Conservation (phyloP, 2,888 invertebrate genomes). For the Erebia palarica region DNA sequence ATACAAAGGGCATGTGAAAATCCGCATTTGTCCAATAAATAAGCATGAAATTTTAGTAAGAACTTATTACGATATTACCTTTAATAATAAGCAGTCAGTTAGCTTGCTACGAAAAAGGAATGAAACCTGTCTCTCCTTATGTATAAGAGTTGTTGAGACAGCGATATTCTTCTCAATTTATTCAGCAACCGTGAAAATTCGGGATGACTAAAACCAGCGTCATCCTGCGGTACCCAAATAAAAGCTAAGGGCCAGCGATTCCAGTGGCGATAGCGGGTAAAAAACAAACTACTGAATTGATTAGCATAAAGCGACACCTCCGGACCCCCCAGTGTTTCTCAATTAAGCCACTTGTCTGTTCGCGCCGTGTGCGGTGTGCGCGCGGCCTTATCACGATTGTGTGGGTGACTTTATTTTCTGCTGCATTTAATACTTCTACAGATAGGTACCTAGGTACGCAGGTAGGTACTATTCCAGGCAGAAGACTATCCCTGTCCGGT, state of each 20-base stretch:
- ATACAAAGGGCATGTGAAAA: neutral
- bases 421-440: constrained; percentile 51
- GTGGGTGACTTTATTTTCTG: constrained; percentile 68
- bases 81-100: neutral
- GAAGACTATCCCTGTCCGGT: too few species aligned
- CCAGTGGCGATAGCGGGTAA: constrained; percentile 70
- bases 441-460: neutral
- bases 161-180: neutral
- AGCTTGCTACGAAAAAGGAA: neutral
- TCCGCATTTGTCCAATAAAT: too few species aligned
- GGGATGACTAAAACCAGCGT: constrained; percentile 5
- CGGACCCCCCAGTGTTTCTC: constrained; percentile 75
- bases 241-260: constrained; percentile 58
- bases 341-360: constrained; percentile 81
- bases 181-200: constrained; percentile 8
- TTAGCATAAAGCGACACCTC: constrained; percentile 77
- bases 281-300: constrained; percentile 79
- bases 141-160: neutral
- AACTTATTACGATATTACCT: too few species aligned
- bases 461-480: too few species aligned
- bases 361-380: constrained; percentile 64
- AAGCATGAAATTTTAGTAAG: too few species aligned
- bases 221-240: constrained; percentile 53
- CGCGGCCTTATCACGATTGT: constrained; percentile 69
- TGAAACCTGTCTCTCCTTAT: neutral